phyloP scores from a whole-genome alignment of 2,888 invertebrate genomes.

The Andrena hattorfiana region DNA sequence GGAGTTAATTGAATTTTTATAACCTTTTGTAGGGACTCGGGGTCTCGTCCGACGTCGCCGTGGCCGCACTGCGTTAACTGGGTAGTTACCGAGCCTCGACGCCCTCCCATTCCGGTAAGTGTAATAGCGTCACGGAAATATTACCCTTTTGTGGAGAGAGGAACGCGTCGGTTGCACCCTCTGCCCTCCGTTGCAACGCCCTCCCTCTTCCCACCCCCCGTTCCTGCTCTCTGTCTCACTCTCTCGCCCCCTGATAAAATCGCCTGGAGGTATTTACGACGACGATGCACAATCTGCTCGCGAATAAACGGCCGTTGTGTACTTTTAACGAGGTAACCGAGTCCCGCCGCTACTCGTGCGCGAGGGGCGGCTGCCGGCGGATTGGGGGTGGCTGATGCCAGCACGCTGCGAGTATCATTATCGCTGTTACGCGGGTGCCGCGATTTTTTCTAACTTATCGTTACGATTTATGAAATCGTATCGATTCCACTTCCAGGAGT shows the following conservation, averaged over 20 bases:
- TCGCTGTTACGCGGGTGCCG: slow-evolving; percentile 31
- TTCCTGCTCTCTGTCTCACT: background rate
- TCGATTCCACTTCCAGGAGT: slow-evolving; percentile 20
- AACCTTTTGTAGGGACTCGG: slow-evolving; percentile 72
- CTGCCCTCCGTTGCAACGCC: background rate
- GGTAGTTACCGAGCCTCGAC: slow-evolving; percentile 76
- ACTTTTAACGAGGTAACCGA: slow-evolving; percentile 71
- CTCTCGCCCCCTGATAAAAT: slow-evolving; percentile 74
- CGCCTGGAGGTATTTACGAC: slow-evolving; percentile 77
- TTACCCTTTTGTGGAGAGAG: slow-evolving; percentile 76
- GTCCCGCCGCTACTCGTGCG: slow-evolving; percentile 36
- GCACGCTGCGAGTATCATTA: slow-evolving; percentile 40
- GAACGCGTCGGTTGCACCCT: slow-evolving; percentile 57
- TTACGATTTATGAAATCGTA: background rate
- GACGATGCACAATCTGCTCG: slow-evolving; percentile 77
- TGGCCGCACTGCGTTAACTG: slow-evolving; percentile 77
- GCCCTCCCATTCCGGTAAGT: slow-evolving; percentile 78
- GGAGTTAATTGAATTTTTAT: slow-evolving; percentile 82
- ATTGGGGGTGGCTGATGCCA: background rate
- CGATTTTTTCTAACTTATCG: slow-evolving; percentile 49
- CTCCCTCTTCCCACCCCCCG: background rate
- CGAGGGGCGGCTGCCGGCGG: background rate
- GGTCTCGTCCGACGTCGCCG: slow-evolving; percentile 62
- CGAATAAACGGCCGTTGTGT: slow-evolving; percentile 72
- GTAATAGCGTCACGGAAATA: slow-evolving; percentile 81